Percentiles rank a stretch among this genome's conserved stretches.
phyloP scores from a whole-genome alignment of 30 jellyfish, hydroid and myxozoan genomes.

The Nemopilema nomurai region DNA sequence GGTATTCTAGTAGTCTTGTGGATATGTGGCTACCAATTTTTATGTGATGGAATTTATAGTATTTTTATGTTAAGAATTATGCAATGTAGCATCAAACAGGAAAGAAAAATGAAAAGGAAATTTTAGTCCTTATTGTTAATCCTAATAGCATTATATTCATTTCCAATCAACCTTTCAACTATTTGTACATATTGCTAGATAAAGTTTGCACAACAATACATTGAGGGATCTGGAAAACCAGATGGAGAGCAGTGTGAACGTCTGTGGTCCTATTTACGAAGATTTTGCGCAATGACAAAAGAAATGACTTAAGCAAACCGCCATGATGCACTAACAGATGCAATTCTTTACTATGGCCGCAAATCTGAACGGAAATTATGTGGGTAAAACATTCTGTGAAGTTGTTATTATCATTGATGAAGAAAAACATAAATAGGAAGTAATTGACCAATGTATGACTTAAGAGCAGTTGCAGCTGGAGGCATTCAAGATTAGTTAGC shows the following conservation, averaged over 20 bases:
- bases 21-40: neutral
- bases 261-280: slow-evolving; percentile 43
- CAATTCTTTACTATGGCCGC: slow-evolving; percentile 14
- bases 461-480: neutral
- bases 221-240: slow-evolving; percentile 18
- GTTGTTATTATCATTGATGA: neutral
- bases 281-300: slow-evolving; percentile 29
- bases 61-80: neutral
- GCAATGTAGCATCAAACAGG: neutral
- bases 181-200: neutral
- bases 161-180: neutral
- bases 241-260: slow-evolving; percentile 46
- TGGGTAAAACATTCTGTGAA: neutral
- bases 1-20: neutral
- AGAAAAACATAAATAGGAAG: neutral
- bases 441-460: neutral
- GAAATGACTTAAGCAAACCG: slow-evolving; percentile 43
- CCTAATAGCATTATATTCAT: neutral
- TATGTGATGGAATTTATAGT: neutral
- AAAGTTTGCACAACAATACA: slow-evolving; percentile 3
- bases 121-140: neutral
- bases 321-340: slow-evolving; percentile 31
- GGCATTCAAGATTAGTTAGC: neutral
- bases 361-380: slow-evolving; percentile 18
- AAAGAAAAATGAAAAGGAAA: neutral